Conservation (phyloP, 2,888 invertebrate species). For the Nomada fucata region DNA sequence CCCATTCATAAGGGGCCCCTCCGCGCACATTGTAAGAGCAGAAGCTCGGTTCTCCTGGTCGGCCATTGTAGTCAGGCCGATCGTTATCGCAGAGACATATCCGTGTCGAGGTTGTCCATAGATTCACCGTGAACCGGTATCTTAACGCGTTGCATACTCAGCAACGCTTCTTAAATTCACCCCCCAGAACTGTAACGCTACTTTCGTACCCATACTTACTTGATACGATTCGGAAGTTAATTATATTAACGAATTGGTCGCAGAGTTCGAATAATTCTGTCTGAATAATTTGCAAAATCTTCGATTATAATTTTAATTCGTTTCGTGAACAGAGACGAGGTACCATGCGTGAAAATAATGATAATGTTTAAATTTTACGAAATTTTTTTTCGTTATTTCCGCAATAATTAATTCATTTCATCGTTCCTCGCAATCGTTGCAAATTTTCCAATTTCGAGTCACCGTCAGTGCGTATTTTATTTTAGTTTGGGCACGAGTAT, state of each 20-base stretch:
- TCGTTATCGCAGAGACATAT: conserved; percentile 71
- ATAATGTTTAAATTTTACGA: no score
- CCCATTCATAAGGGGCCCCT: conserved; percentile 65
- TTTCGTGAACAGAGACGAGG: no score
- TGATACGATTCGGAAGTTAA: no score
- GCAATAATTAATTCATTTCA: no score
- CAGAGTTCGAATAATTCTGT: no score
- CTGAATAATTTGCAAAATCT: no score
- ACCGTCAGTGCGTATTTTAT: no score
- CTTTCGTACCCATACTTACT: not conserved
- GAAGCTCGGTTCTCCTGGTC: conserved; percentile 64
- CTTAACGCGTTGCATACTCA: conserved; percentile 61
- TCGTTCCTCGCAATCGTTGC: not conserved
- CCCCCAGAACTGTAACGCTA: not conserved
- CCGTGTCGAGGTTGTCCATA: conserved; percentile 70
- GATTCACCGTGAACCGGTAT: conserved; percentile 68
- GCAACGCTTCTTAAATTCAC: not conserved
- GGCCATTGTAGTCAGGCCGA: conserved; percentile 72
- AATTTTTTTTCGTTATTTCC: no score
- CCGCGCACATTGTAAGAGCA: conserved; percentile 54
- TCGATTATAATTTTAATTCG: no score
- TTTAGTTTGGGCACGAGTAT: no score
- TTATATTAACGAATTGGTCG: no score
- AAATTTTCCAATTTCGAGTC: not conserved
- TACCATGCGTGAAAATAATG: no score